phyloP scores from a whole-genome alignment of 2,888 invertebrate genomes.

The Allacma fusca region DNA sequence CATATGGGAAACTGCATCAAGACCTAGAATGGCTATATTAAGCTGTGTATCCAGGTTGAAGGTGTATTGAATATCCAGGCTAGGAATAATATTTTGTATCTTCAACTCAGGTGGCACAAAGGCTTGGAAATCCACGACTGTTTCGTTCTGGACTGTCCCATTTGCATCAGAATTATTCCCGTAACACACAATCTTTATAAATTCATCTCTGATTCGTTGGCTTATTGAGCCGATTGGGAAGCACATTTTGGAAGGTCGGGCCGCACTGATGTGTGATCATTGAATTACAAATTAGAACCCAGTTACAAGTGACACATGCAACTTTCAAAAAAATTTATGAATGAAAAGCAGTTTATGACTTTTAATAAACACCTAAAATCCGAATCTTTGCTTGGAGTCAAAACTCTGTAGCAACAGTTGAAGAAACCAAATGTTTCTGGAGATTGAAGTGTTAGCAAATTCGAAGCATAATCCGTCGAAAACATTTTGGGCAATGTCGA shows the following conservation, averaged over 20 bases:
- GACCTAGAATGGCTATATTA: neutral
- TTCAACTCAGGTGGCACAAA: neutral
- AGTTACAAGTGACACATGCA: no score
- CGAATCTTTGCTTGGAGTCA: neutral
- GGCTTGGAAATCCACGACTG: neutral
- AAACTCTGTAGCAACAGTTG: neutral
- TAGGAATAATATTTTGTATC: no score
- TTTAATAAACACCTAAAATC: neutral
- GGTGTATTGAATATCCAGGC: neutral
- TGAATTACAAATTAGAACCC: no score
- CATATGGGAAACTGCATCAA: slow-evolving; percentile 39
- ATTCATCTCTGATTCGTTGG: neutral
- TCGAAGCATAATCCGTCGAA: neutral
- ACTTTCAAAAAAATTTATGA: no score
- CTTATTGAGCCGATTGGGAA: neutral
- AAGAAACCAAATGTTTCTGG: neutral
- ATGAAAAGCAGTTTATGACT: neutral
- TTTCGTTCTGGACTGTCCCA: neutral
- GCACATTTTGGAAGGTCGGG: neutral
- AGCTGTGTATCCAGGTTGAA: neutral
- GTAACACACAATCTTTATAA: neutral
- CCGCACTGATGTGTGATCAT: no score
- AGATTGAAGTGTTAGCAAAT: neutral
- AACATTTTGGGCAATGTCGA: neutral
- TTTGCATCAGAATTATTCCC: no score